These are phyloP conservation scores for Cyclina sinensis DNA, from an alignment of 1,140 invertebrate species.

Conservation along the genomic window DNA sequence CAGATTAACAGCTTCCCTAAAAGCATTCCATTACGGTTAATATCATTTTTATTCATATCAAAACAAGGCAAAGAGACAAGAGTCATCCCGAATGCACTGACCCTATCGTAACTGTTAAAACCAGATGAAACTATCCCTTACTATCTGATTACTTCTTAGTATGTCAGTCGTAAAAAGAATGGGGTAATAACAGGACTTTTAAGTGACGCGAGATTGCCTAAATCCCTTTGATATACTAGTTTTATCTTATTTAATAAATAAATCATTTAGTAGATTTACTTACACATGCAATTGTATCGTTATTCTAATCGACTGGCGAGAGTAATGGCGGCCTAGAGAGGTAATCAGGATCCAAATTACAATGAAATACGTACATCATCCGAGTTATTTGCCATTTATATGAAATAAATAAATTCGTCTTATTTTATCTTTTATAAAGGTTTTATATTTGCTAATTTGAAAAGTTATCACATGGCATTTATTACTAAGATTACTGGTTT, in stretches of 20 bases:
- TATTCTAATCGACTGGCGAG: background rate
- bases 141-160: conserved; percentile 15
- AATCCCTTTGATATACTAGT: background rate
- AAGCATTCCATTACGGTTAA: too few relatives aligned
- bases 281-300: conserved; percentile 4
- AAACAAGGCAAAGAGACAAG: too few relatives aligned
- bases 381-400: background rate
- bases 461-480: too few relatives aligned
- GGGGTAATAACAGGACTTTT: background rate
- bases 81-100: background rate
- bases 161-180: background rate
- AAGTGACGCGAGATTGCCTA: background rate
- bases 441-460: too few relatives aligned
- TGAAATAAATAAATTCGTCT: background rate
- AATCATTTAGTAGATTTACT: background rate
- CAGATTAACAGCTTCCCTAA: too few relatives aligned
- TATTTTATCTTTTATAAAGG: background rate
- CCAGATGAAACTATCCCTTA: background rate
- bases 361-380: background rate
- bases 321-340: background rate
- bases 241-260: conserved; percentile 35
- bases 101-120: background rate
- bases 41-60: too few relatives aligned
- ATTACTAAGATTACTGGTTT: too few relatives aligned
- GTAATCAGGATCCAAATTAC: background rate